Base-by-base conservation (phyloP, 2,888 invertebrate genomes). In the Drosophila stalkeri region DNA sequence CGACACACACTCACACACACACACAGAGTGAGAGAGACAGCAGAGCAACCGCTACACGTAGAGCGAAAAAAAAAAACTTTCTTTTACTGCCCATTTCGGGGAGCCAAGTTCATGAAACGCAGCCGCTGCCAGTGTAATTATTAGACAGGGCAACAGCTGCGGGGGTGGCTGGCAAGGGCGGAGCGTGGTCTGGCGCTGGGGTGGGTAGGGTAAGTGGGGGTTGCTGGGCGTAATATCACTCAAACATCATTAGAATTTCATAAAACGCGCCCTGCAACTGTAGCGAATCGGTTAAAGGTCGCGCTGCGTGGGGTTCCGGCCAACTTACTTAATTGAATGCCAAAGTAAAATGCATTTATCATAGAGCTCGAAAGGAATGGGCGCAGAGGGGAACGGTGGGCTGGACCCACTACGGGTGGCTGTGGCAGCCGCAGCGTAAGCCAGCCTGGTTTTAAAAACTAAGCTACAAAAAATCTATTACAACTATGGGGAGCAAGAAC, bases 261-360 rank as follows among this genome's bases (percentile, higher is more conserved):
- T 89, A 89, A 84, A 87, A 83, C 70, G 64, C 66, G 71, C 69
- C 59, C 23, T 84, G 73, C 79, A 81, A 75, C 72, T 72, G 74
- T 68, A 61, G 31, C 75, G 64, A 83, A 81, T 81, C 61, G 76
- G 31, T 52, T 62, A 68, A 86, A 88, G 86, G 72, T 80, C 61
- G 62, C 27, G 27, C 41, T n/a, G 60, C 44, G 64, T 61, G 78
- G 72, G 72, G 37, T 72, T 62, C 60, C 54, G 49, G 35, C 60
- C 54, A 62, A 82, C 75, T 80, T 72, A 86, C 69, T 88, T 82
- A 88, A 90, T 90, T 88, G 87, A 90, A 87, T 86, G 78, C 70
- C 86, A 66, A 52, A 59, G 57, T 67, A 63, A 86, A 90, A 76
- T 90, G 88, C 87, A 88, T 88, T 89, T 87, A 86, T 88, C 88